Evolutionary conservation across 1,140 invertebrate genomes (phyloP), one percentile per base, ranked within the genome.

Genomic region (Drosophila truncata): DNA sequence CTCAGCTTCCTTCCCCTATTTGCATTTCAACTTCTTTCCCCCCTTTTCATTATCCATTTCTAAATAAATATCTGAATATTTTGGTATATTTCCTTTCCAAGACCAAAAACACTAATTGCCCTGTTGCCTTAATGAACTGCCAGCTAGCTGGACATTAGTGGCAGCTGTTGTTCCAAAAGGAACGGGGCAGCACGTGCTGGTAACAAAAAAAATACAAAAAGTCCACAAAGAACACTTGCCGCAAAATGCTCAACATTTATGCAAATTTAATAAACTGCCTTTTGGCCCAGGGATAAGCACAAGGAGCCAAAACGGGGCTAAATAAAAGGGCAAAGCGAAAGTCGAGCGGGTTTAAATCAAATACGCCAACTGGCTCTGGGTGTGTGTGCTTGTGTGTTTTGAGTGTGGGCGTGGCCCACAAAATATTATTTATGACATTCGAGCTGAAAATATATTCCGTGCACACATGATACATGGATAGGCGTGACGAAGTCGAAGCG

Each of bases 211-310:
- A 39, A 8, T 11, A n/a, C 37, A 29, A n/a, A 44, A 44, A 8
- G 31, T 16, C 70, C 58, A 50, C 70, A 59, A 72, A 46, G 31
- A 60, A 73, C 76, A 79, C 78, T 77, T 77, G 73, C 66, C 60
- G 54, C 66, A 79, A 78, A 78, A 77, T 71, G 77, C 65, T 79
- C 74, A 83, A 80, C 85, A 88, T 85, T 88, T 88, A 88, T 88
- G 85, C 78, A 88, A 88, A 88, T 88, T 88, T 88, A 88, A 88
- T 88, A 88, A 88, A 88, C 82, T 88, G 70, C 57, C 61, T 69
- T 69, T 52, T 42, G 66, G 42, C 46, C 46, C 50, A 64, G 35
- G 37, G 44, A 42, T 35, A 67, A 31, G 20, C 33, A 13, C 23
- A 54, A 44, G 42, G 23, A 60, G 55, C 67, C 70, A 60, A 73